Conservation (phyloP, 2,113 vertebrate species). For the Cynocephalus volans region DNA sequence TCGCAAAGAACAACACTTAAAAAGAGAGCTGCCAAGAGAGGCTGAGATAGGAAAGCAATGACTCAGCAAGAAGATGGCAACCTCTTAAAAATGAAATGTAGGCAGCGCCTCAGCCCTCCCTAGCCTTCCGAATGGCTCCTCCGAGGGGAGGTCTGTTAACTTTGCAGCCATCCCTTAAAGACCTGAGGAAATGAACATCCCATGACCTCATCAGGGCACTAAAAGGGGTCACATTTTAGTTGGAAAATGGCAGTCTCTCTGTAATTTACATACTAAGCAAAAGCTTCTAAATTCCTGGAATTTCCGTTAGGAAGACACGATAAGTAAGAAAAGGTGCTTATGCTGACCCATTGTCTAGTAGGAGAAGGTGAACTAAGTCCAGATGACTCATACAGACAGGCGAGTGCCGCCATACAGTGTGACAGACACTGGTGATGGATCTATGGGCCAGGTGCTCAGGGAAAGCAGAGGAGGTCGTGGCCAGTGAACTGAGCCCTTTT, state of each 20-base stretch:
- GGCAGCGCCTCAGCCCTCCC: not conserved
- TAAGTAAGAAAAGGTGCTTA: not conserved
- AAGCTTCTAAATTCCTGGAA: slow-evolving; percentile 60
- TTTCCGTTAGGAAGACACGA: slow-evolving; percentile 48
- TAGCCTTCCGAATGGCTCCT: not conserved
- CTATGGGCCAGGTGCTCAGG: not conserved
- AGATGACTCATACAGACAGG: not conserved
- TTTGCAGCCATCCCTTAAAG: not conserved
- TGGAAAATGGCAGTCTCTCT: slow-evolving; percentile 2
- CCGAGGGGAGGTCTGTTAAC: not conserved
- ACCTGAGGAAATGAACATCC: not conserved
- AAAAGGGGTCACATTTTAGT: slow-evolving; percentile 69
- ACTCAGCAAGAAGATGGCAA: not conserved
- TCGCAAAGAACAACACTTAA: not conserved
- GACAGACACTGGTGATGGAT: not conserved
- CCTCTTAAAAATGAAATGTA: not conserved
- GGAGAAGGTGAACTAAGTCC: not conserved
- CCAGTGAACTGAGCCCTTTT: not conserved
- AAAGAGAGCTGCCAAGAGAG: not conserved
- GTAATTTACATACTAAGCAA: slow-evolving; percentile 43
- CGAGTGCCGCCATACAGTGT: not conserved
- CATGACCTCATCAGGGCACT: not conserved
- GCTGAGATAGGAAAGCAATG: not conserved
- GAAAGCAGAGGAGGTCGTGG: not conserved
- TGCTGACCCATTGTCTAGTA: not conserved